phyloP scores from a whole-genome alignment of 2,797 vertebrate genomes.

The Tapera naevia region DNA sequence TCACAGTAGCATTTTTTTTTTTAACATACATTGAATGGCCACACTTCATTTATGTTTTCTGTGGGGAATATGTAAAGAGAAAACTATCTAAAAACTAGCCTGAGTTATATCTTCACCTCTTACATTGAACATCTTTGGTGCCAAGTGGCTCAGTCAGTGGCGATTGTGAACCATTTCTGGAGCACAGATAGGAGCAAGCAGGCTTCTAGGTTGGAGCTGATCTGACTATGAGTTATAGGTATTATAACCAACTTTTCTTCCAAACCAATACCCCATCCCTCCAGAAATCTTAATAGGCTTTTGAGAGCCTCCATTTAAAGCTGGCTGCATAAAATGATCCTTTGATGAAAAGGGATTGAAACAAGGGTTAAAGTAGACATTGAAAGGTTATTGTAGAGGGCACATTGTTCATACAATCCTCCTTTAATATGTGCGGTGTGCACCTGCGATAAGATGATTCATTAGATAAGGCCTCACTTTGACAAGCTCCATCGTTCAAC shows the following conservation, averaged over 20 bases:
- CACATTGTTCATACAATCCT: conserved; percentile 90
- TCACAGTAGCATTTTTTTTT: not conserved
- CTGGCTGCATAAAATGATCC: conserved; percentile 81
- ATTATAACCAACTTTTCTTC: conserved; percentile 76
- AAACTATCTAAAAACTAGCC: not conserved
- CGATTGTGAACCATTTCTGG: conserved; percentile 15
- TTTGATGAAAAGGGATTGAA: conserved; percentile 87
- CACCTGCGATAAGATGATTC: conserved; percentile 99
- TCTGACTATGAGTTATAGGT: conserved; percentile 73
- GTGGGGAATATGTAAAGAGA: not conserved
- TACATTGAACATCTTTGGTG: conserved; percentile 21
- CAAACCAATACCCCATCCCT: conserved; percentile 66
- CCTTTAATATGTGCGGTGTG: conserved; percentile 95
- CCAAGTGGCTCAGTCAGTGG: not conserved
- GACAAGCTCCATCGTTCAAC: conserved; percentile 99
- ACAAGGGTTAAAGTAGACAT: conserved; percentile 91
- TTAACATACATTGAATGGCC: not conserved
- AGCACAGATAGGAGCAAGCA: conserved; percentile 53
- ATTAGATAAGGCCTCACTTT: conserved; percentile 93
- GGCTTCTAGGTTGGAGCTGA: conserved; percentile 47
- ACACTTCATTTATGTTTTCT: not conserved
- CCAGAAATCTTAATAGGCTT: conserved; percentile 80
- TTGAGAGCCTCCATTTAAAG: conserved; percentile 79
- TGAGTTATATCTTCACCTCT: not conserved
- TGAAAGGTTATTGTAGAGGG: conserved; percentile 90